These are phyloP conservation scores for Cryptocephalus primarius DNA, from an alignment of 2,888 invertebrate genomes.

Conservation along the genomic window DNA sequence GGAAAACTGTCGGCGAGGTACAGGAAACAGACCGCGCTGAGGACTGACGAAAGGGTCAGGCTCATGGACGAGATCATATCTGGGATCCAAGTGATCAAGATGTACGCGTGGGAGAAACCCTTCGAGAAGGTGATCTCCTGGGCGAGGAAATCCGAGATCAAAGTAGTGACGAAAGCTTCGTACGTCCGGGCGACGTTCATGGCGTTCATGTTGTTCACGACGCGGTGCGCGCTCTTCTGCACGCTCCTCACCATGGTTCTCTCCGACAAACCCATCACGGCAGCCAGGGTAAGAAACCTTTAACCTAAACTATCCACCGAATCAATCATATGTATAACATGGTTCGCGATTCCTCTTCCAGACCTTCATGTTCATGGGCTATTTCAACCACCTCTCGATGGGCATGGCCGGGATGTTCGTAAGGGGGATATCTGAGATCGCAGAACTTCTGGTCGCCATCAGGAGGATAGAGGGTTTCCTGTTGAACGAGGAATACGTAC, in stretches of 20 bases:
- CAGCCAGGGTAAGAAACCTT: neutral
- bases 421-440: slow-evolving; percentile 36
- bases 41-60: slow-evolving; percentile 82
- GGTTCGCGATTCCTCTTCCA: neutral
- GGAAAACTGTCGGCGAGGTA: slow-evolving; percentile 51
- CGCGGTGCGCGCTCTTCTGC: neutral
- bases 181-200: slow-evolving; percentile 55
- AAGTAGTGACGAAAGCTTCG: slow-evolving; percentile 48
- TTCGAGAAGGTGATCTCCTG: slow-evolving; percentile 52
- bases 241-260: neutral
- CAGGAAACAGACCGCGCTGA: slow-evolving; percentile 67
- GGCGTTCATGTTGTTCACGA: slow-evolving; percentile 40
- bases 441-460: slow-evolving; percentile 36
- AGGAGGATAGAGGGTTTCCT: slow-evolving; percentile 29
- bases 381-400: neutral
- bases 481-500: neutral
- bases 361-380: neutral
- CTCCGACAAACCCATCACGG: neutral
- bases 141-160: slow-evolving; percentile 44
- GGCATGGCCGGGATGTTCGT: slow-evolving; percentile 40
- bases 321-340: neutral
- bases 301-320: neutral
- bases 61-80: slow-evolving; percentile 90
- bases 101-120: slow-evolving; percentile 64
- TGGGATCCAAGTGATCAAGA: slow-evolving; percentile 80